Conservation (phyloP, 2,113 vertebrate species). For the Phrynosoma platyrhinos region DNA sequence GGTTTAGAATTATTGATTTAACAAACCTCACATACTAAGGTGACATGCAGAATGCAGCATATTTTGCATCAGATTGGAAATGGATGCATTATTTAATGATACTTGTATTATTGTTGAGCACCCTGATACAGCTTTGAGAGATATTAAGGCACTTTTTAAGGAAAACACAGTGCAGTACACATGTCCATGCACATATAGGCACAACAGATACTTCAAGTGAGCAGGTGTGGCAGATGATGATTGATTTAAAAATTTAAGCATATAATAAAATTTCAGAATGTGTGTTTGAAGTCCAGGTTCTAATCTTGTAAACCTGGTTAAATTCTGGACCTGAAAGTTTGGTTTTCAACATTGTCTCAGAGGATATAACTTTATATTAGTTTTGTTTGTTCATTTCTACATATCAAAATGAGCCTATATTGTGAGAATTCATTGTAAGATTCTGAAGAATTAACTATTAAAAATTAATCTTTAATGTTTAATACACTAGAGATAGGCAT, state of each 20-base stretch:
- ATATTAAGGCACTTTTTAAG: not conserved
- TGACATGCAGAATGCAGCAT: not conserved
- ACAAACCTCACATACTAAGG: constrained; percentile 13
- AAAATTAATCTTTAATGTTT: constrained; percentile 6
- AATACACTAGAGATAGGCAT: constrained; percentile 10
- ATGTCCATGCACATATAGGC: too few relatives aligned
- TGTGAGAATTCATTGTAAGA: not conserved
- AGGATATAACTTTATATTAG: not conserved
- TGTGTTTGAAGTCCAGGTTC: not conserved
- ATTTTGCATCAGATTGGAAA: constrained; percentile 11
- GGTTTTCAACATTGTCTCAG: not conserved
- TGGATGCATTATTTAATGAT: not conserved
- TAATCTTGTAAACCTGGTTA: not conserved
- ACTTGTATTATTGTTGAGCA: constrained; percentile 28
- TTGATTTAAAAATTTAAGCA: not conserved
- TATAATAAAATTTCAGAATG: not conserved
- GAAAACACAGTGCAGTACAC: not conserved
- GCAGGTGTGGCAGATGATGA: not conserved
- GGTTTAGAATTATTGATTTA: not conserved
- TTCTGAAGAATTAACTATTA: not conserved
- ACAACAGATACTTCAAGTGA: constrained; percentile 15
- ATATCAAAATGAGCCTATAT: not conserved
- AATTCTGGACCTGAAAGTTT: fast-evolving
- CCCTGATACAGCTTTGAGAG: not conserved
- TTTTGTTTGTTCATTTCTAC: not conserved